Base-by-base conservation (phyloP, 2,113 vertebrate genomes). In the Drymodes brunneopygia region DNA sequence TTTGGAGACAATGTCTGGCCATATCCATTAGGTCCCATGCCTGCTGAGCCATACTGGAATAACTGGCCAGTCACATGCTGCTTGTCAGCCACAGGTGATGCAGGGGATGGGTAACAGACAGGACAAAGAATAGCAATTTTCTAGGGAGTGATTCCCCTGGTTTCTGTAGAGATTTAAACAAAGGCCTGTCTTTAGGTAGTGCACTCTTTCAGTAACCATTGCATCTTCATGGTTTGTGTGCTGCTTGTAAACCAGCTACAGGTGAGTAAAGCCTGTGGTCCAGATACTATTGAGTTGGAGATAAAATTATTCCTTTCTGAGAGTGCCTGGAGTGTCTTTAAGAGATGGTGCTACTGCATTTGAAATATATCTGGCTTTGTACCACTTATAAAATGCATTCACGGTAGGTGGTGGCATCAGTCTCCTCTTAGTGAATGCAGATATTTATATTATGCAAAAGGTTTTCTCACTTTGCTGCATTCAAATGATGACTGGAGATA, bases 401-500 rank as follows among this genome's bases (percentile, higher is more conserved):
- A 78, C 56, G 6, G 72, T 92, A 95, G 91, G 92, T 89, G 94
- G 92, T 93, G 78, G 86, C 85, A 95, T 80, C 72, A 81, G 64
- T 73, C 64, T 92, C 92, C 74, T 89, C 91, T 87, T 71, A 48
- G 88, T 47, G 72, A 84, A 93, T 92, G 71, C 89, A 94, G 82
- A 82, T 92, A 90, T 97, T 94, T 95, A 66, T 87, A 79, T 87
- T 81, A 78, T 85, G 85, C 88, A 92, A 74, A 94, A 74, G 79
- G 65, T 77, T 91, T 93, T 88, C 77, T 92, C 40, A n/a, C 78
- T 92, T 92, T 95, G 65, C 83, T 92, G 61, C 74, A 70, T 94
- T 89, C 70, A 73, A 72, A 88, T 72, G 90, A 47, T 94, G 89
- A 60, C 62, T 87, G 89, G 90, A 92, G 83, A 93, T 70, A 92